These are phyloP conservation scores for Gryllus longicercus DNA, from an alignment of 2,888 invertebrate genomes.

Conservation along the genomic window DNA sequence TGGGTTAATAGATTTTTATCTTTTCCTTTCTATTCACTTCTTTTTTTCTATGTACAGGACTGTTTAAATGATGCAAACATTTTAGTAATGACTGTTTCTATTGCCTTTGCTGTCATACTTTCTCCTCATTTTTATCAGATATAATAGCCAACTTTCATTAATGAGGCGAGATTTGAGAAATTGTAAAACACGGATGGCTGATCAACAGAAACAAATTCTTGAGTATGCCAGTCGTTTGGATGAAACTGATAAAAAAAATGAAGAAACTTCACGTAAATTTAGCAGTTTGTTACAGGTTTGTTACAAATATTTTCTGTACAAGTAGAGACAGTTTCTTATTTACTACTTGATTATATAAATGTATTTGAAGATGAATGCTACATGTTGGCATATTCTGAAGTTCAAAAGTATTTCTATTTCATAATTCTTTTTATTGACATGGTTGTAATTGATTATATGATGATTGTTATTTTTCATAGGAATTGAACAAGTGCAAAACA, in stretches of 20 bases:
- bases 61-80: too few species aligned
- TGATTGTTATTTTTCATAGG: slow-evolving; percentile 51
- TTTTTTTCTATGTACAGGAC: too few species aligned
- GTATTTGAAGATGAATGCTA: too few species aligned
- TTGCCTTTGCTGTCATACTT: too few species aligned
- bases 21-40: neutral
- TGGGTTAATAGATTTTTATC: slow-evolving; percentile 39
- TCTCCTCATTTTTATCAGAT: slow-evolving; percentile 48
- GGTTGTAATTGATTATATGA: neutral
- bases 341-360: too few species aligned
- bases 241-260: slow-evolving; percentile 86
- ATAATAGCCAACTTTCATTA: slow-evolving; percentile 76
- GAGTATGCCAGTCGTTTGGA: slow-evolving; percentile 82
- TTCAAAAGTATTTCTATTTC: too few species aligned
- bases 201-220: slow-evolving; percentile 78
- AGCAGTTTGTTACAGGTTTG: slow-evolving; percentile 76
- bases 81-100: too few species aligned
- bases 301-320: neutral
- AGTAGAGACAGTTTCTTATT: neutral
- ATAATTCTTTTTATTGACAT: too few species aligned
- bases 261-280: slow-evolving; percentile 84
- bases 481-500: slow-evolving; percentile 87
- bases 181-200: slow-evolving; percentile 77
- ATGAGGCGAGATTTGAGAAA: slow-evolving; percentile 73
- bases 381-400: too few species aligned